Evolutionary conservation across 2,113 vertebrate species (phyloP).

Genomic region (Dipodomys merriami): DNA sequence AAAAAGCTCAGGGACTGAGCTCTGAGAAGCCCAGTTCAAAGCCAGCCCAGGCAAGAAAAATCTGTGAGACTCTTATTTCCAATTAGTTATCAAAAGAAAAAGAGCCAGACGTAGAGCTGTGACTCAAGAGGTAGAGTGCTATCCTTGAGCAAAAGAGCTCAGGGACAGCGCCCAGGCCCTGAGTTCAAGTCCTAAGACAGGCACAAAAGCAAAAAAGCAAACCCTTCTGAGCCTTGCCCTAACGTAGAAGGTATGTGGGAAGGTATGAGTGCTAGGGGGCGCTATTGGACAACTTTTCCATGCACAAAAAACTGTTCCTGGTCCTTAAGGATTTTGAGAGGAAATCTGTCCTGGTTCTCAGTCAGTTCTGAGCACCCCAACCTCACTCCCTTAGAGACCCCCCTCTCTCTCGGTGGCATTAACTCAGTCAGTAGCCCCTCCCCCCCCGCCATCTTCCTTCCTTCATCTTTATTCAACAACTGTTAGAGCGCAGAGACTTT

Average conservation of each 20-base stretch:
- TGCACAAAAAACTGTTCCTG: not conserved
- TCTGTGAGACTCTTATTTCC: too few species aligned
- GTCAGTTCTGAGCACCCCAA: too few species aligned
- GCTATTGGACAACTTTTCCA: constrained; percentile 38
- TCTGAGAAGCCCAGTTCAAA: too few species aligned
- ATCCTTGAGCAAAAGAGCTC: too few species aligned
- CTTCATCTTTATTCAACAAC: not conserved
- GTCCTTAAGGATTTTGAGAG: not conserved
- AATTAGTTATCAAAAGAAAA: too few species aligned
- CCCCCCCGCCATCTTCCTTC: not conserved
- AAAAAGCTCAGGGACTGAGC: too few species aligned
- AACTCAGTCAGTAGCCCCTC: not conserved
- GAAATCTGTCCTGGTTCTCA: not conserved
- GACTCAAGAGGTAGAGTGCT: too few species aligned
- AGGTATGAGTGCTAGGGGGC: constrained; percentile 5
- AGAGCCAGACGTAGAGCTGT: too few species aligned
- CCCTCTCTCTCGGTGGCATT: not conserved
- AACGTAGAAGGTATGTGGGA: not conserved
- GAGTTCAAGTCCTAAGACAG: too few species aligned
- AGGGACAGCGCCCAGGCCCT: too few species aligned
- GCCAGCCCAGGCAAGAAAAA: too few species aligned
- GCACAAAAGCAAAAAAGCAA: too few species aligned
- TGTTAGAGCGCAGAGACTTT: not conserved
- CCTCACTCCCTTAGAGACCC: not conserved
- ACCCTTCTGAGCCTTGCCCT: not conserved